These are phyloP conservation scores for Machimus rusticus DNA, from an alignment of 2,888 invertebrate genomes.

Conservation along the genomic window DNA sequence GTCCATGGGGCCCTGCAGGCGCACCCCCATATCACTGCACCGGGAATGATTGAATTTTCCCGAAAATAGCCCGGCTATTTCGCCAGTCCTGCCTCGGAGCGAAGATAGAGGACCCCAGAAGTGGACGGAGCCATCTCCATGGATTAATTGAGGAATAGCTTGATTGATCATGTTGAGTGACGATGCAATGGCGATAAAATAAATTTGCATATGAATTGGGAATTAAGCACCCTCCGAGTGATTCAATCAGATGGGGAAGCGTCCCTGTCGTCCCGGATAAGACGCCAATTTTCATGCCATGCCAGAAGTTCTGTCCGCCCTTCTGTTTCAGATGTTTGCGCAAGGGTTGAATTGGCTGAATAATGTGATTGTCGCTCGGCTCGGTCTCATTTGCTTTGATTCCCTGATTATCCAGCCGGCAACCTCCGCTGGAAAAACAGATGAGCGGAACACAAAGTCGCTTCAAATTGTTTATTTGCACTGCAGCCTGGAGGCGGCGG, in stretches of 20 bases:
- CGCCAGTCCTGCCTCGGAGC: background rate
- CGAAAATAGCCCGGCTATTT: slow-evolving; percentile 27
- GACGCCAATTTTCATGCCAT: slow-evolving; percentile 20
- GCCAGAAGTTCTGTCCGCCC: background rate
- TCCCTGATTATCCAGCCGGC: slow-evolving; percentile 11
- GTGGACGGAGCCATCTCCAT: slow-evolving; percentile 1
- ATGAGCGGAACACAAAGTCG: background rate
- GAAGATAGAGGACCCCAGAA: background rate
- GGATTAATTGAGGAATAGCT: slow-evolving; percentile 34
- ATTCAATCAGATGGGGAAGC: slow-evolving; percentile 30
- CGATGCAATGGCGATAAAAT: slow-evolving; percentile 60
- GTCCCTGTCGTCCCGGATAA: slow-evolving; percentile 5
- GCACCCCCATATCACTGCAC: background rate
- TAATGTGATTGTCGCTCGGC: background rate
- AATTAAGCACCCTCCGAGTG: slow-evolving; percentile 55
- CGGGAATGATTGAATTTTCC: slow-evolving; percentile 32
- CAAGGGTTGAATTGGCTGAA: slow-evolving; percentile 14
- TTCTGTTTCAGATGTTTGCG: slow-evolving; percentile 7
- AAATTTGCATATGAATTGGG: slow-evolving; percentile 64
- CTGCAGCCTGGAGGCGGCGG: background rate
- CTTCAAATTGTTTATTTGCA: slow-evolving; percentile 1
- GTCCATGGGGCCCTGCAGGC: background rate
- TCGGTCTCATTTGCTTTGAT: slow-evolving; percentile 6
- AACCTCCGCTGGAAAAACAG: slow-evolving; percentile 8
- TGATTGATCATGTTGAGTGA: slow-evolving; percentile 42